Base-by-base conservation (phyloP, 2,888 invertebrate genomes). In the Drosophila ustulata region DNA sequence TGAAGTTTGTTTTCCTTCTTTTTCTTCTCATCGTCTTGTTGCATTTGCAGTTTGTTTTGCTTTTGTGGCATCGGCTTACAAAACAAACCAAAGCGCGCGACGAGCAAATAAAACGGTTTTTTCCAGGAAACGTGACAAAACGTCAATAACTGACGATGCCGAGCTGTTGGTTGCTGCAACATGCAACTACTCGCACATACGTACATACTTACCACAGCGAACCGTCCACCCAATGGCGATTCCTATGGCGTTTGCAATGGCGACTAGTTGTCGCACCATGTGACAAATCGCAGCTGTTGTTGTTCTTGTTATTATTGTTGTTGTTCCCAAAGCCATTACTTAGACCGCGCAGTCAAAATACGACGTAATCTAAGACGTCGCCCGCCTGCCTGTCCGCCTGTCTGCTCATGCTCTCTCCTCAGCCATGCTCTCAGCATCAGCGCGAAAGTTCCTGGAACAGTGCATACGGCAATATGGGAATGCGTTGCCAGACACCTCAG, bases 121-220 rank as follows among this genome's bases (percentile, higher is more conserved):
- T 84, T 90, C 91, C 85, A 78, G 80, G 90, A 90, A 90, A 88
- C 90, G 91, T 90, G 91, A 90, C 90, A 82, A 90, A 90, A 90
- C 90, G 90, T 86, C 90, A 90, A 90, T 87, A 83, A 75, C 74
- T 72, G 70, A 58, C 59, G 56, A 61, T 52, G 63, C 71, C 55
- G 63, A 52, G 67, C 72, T 66, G 80, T 72, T 70, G 66, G 80
- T 75, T 70, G 66, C 46, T 66, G 69, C 75, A 55, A 63, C 68
- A 45, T 46, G 18, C 53, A 30, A 32, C 63, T n/a, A 13, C 57
- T 11, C 25, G 52, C 50, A 58, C 66, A 52, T 37, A 37, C 37
- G 11, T n/a, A 37, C 37, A 8, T 32, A 18, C 18, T 1, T 18
- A 18, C 18, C 1, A 51, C 64, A 30, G 8, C 13, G 46, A 41